Evolutionary conservation across 2,888 invertebrate species (phyloP), one percentile per base, ranked within the genome.

Genomic region (Aspidiotus destructor): DNA sequence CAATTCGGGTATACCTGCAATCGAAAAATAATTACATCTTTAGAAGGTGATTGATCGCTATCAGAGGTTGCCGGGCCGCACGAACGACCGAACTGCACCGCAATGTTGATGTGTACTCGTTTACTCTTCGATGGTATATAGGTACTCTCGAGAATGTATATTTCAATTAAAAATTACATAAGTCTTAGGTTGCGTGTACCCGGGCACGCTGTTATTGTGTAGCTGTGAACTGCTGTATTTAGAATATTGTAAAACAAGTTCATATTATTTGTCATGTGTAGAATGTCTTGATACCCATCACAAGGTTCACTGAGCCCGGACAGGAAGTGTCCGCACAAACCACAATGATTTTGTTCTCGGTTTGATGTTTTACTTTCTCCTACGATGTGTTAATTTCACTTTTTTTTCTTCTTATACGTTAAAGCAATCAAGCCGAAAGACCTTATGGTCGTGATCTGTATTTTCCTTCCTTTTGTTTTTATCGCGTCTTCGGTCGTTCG

Each of bases 1-100:
- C 10, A 84, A 70, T 28, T 83, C 82, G 1, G 79, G 77, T 8
- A 83, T 77, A 1, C 85, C 73, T 73, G 64, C 8, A 68, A 17
- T 57, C 10, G 7, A 52, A 28, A 28, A 28, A 57, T 40, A 8
- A 60, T 42, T 8, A 11, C 44, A 16, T 11, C 7, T 8, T 60
- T 60, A 11, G 41, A 44, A 41, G 44, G 16, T 16, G 28, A 28
- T 28, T 28, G 28, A 28, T 28, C 28, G 28, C 1, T 3, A 28
- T 5, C 28, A 28, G 28, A 28, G 28, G 28, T 28, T 28, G 28
- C 28, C 28, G 28, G 28, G 28, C 28, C 28, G 28, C 5, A 28
- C 28, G 28, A 28, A 28, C 28, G 28, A 28, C 28, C 28, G 5
- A 28, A 28, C 28, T 28, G 28, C 28, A 28, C 28, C 28, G 28